A percentile compares a stretch with the other conserved stretches of the same genome.
These are phyloP conservation scores for Siderastrea siderea DNA, from an alignment of 92 coral and sea anemone species.

Conservation along the genomic window DNA sequence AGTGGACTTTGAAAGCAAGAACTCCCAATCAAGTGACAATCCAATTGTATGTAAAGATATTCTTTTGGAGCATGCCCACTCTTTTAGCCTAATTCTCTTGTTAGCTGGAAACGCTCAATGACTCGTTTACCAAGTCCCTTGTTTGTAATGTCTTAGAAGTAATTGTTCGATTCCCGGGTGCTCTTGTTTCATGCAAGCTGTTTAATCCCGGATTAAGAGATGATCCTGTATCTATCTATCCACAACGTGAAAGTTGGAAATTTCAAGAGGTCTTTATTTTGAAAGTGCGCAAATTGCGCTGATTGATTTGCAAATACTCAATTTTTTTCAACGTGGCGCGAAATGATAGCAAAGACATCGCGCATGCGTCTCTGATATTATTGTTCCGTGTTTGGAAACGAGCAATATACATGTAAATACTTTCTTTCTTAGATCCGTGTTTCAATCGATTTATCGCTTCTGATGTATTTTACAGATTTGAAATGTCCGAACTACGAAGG, in stretches of 20 bases:
- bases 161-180: constrained; percentile 2
- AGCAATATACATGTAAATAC: neutral
- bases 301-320: neutral
- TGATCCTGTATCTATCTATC: neutral
- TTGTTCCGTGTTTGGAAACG: neutral
- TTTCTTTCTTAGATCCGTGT: neutral
- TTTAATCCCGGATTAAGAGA: constrained; percentile 17
- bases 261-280: neutral
- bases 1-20: too few relatives aligned
- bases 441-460: neutral
- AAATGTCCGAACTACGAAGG: constrained; percentile 58
- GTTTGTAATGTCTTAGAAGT: constrained; percentile 22
- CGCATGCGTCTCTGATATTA: constrained; percentile 25
- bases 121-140: neutral
- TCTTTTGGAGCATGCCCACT: neutral
- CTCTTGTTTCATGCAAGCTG: constrained; percentile 8
- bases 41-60: neutral
- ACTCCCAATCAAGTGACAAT: too few relatives aligned
- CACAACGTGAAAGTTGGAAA: neutral
- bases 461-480: constrained; percentile 31
- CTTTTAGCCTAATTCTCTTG: too few relatives aligned
- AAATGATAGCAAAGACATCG: constrained; percentile 4
- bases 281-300: neutral
- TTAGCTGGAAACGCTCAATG: too few relatives aligned
- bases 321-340: constrained; percentile 35